Evolutionary conservation across 2,888 invertebrate species (phyloP).

Genomic region (Elmis aenea): DNA sequence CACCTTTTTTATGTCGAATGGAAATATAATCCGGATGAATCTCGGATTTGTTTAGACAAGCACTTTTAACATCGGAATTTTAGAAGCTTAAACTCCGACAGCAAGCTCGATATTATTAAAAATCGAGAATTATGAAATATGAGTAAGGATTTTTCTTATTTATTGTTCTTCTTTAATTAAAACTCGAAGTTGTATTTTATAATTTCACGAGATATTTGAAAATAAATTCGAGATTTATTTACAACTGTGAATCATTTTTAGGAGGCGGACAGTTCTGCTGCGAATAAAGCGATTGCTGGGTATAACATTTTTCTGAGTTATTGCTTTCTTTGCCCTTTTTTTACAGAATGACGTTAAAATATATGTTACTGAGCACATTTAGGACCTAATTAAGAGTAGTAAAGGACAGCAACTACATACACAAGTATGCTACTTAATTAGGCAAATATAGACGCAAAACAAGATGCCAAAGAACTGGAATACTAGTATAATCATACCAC

Average conservation of each 20-base stretch:
- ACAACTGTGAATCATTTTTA: constrained; percentile 8
- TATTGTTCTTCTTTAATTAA: constrained; percentile 9
- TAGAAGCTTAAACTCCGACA: constrained; percentile 7
- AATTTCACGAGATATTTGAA: constrained; percentile 5
- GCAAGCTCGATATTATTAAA: constrained; percentile 12
- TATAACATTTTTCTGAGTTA: too few species aligned
- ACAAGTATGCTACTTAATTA: too few species aligned
- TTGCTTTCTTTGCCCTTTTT: too few species aligned
- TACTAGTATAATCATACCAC: too few species aligned
- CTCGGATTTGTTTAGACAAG: constrained; percentile 31
- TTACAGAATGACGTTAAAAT: too few species aligned
- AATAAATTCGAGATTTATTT: too few species aligned
- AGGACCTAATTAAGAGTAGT: too few species aligned
- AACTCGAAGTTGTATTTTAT: too few species aligned
- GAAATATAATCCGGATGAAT: constrained; percentile 29
- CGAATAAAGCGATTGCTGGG: constrained; percentile 11
- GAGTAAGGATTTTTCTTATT: constrained; percentile 9
- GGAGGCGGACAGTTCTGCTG: constrained; percentile 10
- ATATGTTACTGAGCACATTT: too few species aligned
- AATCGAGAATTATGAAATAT: constrained; percentile 14
- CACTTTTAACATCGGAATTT: constrained; percentile 23
- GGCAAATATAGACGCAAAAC: too few species aligned
- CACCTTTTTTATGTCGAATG: constrained; percentile 31
- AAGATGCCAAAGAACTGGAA: too few species aligned
- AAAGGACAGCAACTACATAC: too few species aligned